These are phyloP conservation scores for Lasius fuliginosus DNA, from an alignment of 2,888 invertebrate species.

Conservation along the genomic window DNA sequence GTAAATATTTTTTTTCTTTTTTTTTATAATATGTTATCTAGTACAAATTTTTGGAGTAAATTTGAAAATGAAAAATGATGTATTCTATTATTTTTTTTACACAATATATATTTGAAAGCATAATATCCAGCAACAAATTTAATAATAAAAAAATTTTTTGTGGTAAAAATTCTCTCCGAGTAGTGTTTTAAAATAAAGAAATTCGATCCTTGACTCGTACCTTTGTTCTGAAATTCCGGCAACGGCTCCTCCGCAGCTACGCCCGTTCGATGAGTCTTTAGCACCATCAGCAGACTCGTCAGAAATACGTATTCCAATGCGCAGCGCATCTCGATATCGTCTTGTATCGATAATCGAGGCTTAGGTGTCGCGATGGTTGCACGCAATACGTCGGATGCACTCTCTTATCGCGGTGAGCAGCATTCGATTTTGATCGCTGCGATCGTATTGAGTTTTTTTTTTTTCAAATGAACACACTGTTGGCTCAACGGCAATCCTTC, in stretches of 20 bases:
- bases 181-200: background rate
- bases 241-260: conserved; percentile 77
- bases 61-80: background rate
- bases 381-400: conserved; percentile 62
- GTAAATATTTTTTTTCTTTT: too few species aligned
- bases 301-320: conserved; percentile 82
- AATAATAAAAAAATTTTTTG: background rate
- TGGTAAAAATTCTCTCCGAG: background rate
- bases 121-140: background rate
- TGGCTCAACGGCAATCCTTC: conserved; percentile 46
- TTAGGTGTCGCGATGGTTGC: conserved; percentile 75
- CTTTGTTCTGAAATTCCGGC: conserved; percentile 83
- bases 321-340: conserved; percentile 81
- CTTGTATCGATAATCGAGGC: conserved; percentile 57
- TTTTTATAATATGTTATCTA: background rate
- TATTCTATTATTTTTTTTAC: background rate
- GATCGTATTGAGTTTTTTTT: conserved; percentile 43
- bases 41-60: background rate
- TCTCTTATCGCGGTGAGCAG: conserved; percentile 48
- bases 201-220: conserved; percentile 67
- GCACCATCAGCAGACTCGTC: conserved; percentile 80
- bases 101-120: background rate
- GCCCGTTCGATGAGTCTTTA: conserved; percentile 64
- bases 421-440: conserved; percentile 68
- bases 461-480: background rate